Conservation (phyloP, 2,888 invertebrate genomes). For the Xestia rhomboidea region DNA sequence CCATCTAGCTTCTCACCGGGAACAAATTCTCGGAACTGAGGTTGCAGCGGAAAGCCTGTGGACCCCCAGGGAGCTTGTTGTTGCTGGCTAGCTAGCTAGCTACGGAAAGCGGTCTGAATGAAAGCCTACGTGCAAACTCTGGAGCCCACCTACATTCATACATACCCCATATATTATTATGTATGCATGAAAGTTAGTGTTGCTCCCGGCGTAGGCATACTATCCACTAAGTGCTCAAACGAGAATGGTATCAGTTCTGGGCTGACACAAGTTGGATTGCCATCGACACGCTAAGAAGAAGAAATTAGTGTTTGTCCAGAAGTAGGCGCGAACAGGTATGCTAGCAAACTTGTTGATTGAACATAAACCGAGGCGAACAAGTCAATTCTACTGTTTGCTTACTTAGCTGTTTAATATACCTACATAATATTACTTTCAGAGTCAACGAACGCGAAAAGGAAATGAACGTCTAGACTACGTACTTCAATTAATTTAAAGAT, state of each 20-base stretch:
- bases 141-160: not conserved
- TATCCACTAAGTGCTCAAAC: no score
- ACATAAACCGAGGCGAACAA: not conserved
- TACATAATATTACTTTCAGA: conserved; percentile 37
- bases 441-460: conserved; percentile 79
- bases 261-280: no score
- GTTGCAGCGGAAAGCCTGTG: not conserved
- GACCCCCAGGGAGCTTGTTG: not conserved
- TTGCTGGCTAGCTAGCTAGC: not conserved
- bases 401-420: conserved; percentile 13
- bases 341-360: not conserved
- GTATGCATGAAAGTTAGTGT: not conserved
- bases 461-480: conserved; percentile 77
- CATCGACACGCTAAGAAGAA: no score
- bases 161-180: not conserved
- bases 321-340: not conserved
- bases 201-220: no score
- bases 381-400: not conserved
- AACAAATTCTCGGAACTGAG: not conserved
- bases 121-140: not conserved
- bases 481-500: conserved; percentile 67
- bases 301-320: not conserved
- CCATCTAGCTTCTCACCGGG: not conserved
- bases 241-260: no score
- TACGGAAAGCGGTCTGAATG: not conserved